Evolutionary conservation across 2,113 vertebrate species (phyloP), one percentile per base, ranked within the genome.

Genomic region (Ranitomeya variabilis): DNA sequence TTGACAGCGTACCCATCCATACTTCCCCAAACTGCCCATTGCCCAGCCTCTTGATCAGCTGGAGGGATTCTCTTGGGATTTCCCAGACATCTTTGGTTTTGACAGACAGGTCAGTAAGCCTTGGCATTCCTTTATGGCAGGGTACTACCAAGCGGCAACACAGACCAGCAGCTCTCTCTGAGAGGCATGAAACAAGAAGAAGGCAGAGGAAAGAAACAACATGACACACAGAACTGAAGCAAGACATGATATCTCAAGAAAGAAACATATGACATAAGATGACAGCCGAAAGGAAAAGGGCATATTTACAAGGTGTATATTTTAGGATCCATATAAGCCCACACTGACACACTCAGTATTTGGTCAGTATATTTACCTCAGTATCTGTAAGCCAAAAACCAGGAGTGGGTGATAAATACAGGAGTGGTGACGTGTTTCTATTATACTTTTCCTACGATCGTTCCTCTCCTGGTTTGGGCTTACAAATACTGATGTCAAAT

Each of bases 11-110:
- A 99, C 98, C 98, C 97, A 99, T 99, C 98, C 98, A 99, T 95
- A 99, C 98, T 97, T 99, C 98, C 97, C 97, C 98, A 96, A 99
- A 99, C 96, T 99, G 97, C 96, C 98, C 97, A 93, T 99, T 98
- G 92, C 98, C 98, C 89, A 99, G 96, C 92, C 97, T 97, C 95
- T 98, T 98, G 96, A 99, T 97, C 93, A 99, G 96, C 95, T 98
- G 97, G 92, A 99, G 96, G 81, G 97, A 99, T 94, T 98, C 97
- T 93, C 97, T 96, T 89, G 96, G 97, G 93, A 99, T 99, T 96
- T 99, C 98, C 98, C 98, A 99, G 94, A 99, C 97, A 92, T 99
- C 98, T 97, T 98, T 98, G 96, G 98, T 99, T 98, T 99, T 99
- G 96, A 99, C 96, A 90, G 97, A 99, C 94, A 99, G 97, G 96